Evolutionary conservation across 2,888 invertebrate genomes (phyloP).

Genomic region (Cataglyphis livida): DNA sequence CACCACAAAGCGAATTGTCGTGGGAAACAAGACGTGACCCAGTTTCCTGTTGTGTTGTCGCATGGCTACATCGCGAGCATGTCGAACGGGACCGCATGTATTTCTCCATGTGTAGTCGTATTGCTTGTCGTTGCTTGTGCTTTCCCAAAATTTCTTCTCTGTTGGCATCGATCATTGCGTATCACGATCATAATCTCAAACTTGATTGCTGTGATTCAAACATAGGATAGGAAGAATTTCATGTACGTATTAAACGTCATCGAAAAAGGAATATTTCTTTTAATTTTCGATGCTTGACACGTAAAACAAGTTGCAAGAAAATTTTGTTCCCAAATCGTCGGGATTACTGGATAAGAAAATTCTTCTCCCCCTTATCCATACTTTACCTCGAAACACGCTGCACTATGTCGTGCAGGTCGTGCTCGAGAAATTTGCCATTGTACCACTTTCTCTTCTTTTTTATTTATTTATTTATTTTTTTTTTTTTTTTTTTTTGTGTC

Average conservation of each 20-base stretch:
- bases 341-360: neutral
- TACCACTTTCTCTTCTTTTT: neutral
- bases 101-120: slow-evolving; percentile 42
- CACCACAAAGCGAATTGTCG: slow-evolving; percentile 18
- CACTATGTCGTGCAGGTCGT: slow-evolving; percentile 1
- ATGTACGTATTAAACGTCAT: neutral
- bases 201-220: neutral
- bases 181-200: slow-evolving; percentile 11
- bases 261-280: neutral
- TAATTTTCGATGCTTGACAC: slow-evolving; percentile 3
- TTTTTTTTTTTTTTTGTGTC: neutral
- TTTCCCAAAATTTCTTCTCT: slow-evolving; percentile 51
- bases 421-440: slow-evolving; percentile 36
- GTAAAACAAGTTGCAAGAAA: neutral
- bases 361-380: neutral
- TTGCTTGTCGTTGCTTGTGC: slow-evolving; percentile 46
- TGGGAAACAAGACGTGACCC: slow-evolving; percentile 69
- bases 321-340: neutral
- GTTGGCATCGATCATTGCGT: neutral
- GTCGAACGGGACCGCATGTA: slow-evolving; percentile 56
- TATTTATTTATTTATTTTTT: neutral
- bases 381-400: slow-evolving; percentile 33
- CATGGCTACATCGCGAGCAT: slow-evolving; percentile 19
- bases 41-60: slow-evolving; percentile 59
- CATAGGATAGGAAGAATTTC: neutral